Evolutionary conservation across 2,797 vertebrate species (phyloP), one percentile per base, ranked within the genome.

Genomic region (Scarus forsteni): DNA sequence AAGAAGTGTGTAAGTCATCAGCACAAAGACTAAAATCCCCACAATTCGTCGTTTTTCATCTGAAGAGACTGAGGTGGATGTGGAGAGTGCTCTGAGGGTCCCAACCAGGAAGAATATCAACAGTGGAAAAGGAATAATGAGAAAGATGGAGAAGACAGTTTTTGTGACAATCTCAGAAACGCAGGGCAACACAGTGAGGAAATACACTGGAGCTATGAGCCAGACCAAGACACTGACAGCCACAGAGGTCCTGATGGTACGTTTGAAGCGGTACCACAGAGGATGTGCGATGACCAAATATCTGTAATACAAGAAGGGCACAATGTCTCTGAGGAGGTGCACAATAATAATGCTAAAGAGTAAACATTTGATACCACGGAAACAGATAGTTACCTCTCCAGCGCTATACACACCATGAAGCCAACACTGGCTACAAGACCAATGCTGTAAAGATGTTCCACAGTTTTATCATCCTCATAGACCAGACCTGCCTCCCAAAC

Each of bases 261-360:
- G 16, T 48, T 44, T 44, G 43, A 44, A 44, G 43, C 12, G 43
- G 43, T 14, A 44, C 74, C 62, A 81, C 52, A 80, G 1, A 2
- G 78, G 78, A 8, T 10, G 34, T 38, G 56, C 34, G 6, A 73
- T 8, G 3, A 70, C 5, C 52, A 81, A 50, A 59, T 77, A 81
- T 43, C 79, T 81, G 0, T 12, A n/a, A 48, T 18, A 18, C n/a
- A 48, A 48, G 46, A 48, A 5, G 16, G 46, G 18, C 46, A 9
- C 46, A 16, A 16, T n/a, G 15, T 48, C n/a, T 48, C 14, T 48
- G n/a, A 48, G 46, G 3, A 18, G n/a, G 8, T 48, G 15, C 46
- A 48, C 0, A 48, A 48, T 16, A 16, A 18, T 48, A 16, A 3
- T 16, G 46, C 10, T 3, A 46, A 15, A 46, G n/a, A 15, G 5